Percentiles rank a stretch among this genome's conserved stretches.
phyloP scores from a whole-genome alignment of 2,113 vertebrate species.

The Stegostoma tigrinum region DNA sequence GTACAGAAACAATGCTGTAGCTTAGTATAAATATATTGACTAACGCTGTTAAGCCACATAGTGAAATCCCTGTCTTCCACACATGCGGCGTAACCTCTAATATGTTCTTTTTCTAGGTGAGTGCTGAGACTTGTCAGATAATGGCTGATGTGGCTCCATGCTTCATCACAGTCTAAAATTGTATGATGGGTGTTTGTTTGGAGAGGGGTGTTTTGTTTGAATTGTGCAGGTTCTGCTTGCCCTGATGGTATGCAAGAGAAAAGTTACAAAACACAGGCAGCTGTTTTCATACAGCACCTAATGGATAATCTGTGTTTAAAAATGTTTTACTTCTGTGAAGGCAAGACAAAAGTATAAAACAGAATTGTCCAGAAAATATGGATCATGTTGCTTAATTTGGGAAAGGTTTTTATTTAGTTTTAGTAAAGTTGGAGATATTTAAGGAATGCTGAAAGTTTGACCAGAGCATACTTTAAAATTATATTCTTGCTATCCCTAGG shows the following conservation, averaged over 20 bases:
- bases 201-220: slow-evolving; percentile 85
- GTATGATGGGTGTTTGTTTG: slow-evolving; percentile 80
- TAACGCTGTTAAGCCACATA: background rate
- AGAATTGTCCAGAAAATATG: background rate
- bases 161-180: slow-evolving; percentile 82
- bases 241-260: slow-evolving; percentile 94
- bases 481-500: slow-evolving; percentile 61
- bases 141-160: slow-evolving; percentile 77
- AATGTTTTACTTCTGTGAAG: background rate
- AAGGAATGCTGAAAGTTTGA: background rate
- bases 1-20: background rate
- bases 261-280: slow-evolving; percentile 52
- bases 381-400: slow-evolving; percentile 21
- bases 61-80: slow-evolving; percentile 74
- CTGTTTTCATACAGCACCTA: slow-evolving; percentile 17
- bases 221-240: slow-evolving; percentile 91
- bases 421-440: background rate
- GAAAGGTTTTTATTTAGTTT: background rate
- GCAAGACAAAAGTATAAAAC: slow-evolving; percentile 7
- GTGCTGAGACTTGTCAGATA: slow-evolving; percentile 72
- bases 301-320: background rate
- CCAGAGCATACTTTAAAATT: background rate
- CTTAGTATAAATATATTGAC: slow-evolving; percentile 8
- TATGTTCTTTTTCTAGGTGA: slow-evolving; percentile 97
- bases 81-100: slow-evolving; percentile 99